Evolutionary conservation across 2,888 invertebrate species (phyloP).

Genomic region (Cheilosia soror): DNA sequence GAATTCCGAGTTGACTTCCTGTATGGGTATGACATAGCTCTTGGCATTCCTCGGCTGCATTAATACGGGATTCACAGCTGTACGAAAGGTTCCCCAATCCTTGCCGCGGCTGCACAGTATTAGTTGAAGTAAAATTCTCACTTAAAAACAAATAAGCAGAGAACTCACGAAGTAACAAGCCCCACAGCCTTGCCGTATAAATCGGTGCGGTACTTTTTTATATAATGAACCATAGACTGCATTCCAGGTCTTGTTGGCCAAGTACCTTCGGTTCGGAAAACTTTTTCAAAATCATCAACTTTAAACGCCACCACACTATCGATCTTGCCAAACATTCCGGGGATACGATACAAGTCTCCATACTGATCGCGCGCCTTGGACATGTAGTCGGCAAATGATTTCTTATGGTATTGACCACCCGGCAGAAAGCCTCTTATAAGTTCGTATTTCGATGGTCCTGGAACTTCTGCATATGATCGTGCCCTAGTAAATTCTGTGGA

Average conservation of each 20-base stretch:
- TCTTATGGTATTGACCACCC: slow-evolving; percentile 77
- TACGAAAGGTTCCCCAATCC: slow-evolving; percentile 88
- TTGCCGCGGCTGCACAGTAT: slow-evolving; percentile 85
- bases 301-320: slow-evolving; percentile 84
- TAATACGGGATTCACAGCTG: slow-evolving; percentile 88
- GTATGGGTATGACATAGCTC: slow-evolving; percentile 84
- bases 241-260: slow-evolving; percentile 83
- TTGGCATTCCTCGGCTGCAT: slow-evolving; percentile 86
- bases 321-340: slow-evolving; percentile 80
- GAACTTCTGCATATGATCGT: slow-evolving; percentile 77
- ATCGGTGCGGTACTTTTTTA: slow-evolving; percentile 77
- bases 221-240: slow-evolving; percentile 82
- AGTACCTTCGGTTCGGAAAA: slow-evolving; percentile 84
- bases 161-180: slow-evolving; percentile 69
- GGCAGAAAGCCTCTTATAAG: slow-evolving; percentile 78
- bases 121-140: neutral
- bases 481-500: slow-evolving; percentile 77
- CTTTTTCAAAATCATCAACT: slow-evolving; percentile 84
- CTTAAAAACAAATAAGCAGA: neutral
- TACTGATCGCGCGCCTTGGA: slow-evolving; percentile 77
- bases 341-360: slow-evolving; percentile 83
- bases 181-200: slow-evolving; percentile 74
- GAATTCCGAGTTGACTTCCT: slow-evolving; percentile 84
- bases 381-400: slow-evolving; percentile 76
- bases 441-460: slow-evolving; percentile 78